phyloP scores from a whole-genome alignment of 2,888 invertebrate genomes.

The Diplolepis rosae region DNA sequence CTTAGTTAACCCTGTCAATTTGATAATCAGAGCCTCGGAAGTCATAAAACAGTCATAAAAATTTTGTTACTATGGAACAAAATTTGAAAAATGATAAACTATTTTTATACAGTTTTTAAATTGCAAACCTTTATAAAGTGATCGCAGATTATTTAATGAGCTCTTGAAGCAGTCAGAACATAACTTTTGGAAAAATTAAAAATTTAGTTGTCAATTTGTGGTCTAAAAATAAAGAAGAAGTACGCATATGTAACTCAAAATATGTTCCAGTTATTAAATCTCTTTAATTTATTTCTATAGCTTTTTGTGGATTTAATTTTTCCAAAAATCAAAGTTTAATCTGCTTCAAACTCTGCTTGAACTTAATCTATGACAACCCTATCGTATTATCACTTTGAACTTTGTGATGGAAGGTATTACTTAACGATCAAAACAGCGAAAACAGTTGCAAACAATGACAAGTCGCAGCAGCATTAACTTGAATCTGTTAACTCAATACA shows the following conservation, averaged over 20 bases:
- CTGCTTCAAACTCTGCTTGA: not conserved
- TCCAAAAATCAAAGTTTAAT: slow-evolving; percentile 7
- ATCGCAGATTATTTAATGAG: not conserved
- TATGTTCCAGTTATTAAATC: not conserved
- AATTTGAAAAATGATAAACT: slow-evolving; percentile 40
- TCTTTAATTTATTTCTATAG: not conserved
- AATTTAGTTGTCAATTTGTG: slow-evolving; percentile 1
- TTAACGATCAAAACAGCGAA: slow-evolving; percentile 48
- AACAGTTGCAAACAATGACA: slow-evolving; percentile 46
- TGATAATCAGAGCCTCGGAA: slow-evolving; percentile 38
- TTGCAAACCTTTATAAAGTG: no score
- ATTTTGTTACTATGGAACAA: slow-evolving; percentile 40
- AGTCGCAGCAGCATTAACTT: slow-evolving; percentile 38
- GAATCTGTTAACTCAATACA: slow-evolving; percentile 68
- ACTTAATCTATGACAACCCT: not conserved
- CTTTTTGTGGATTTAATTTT: not conserved
- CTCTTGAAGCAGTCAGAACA: slow-evolving; percentile 13
- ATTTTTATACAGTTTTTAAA: slow-evolving; percentile 23
- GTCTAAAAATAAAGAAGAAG: not conserved
- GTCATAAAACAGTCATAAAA: not conserved
- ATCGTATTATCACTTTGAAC: slow-evolving; percentile 55
- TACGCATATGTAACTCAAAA: not conserved
- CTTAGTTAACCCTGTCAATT: slow-evolving; percentile 41
- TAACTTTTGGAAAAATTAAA: slow-evolving; percentile 24
- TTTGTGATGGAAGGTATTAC: slow-evolving; percentile 53